Base-by-base conservation (phyloP, 2,888 invertebrate species). In the Amphimallon solstitiale region DNA sequence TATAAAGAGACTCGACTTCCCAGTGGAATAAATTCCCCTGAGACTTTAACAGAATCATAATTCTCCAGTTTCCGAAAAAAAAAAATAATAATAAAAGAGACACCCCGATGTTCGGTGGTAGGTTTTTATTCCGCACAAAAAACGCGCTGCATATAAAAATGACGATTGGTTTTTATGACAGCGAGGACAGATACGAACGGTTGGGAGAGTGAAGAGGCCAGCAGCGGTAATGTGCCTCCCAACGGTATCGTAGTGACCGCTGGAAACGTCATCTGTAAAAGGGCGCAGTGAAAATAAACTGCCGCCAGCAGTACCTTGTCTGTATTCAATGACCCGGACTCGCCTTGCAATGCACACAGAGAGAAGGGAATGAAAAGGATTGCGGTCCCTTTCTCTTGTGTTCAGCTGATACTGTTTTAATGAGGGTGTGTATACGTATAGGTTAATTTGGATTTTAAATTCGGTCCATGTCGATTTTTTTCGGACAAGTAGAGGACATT, bases 211-310 rank as follows among this genome's bases (percentile, higher is more conserved):
- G 35, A 15, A 51, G 15, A 35, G 35, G 48, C 23, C 19, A 21
- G 23, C 21, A 48, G 23, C 48, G 23, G 51, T 51, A 51, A 51
- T 15, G 23, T 15, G 17, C 35, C 35, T 35, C 51, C 35, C 51
- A 10, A 51, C 51, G 51, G 51, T 51, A 17, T 51, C 34, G 35
- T 34, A 15, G 34, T 51, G 51, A 51, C 51, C 51, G 51, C 51
- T 51, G 35, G 17, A 35, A 51, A 51, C 35, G 35, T n/a, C 34
- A 34, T 19, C 19, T 15, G 49, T 49, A 51, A 49, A 49, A 49
- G 19, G 49, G 29, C 49, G 49, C 49, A 49, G 35, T 35, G 51
- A n/a, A 35, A 51, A 51, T 51, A 51, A 51, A 35, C 51, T 15
- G 35, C 29, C 48, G 29, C 12, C 23, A 4, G 12, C 29, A 3